Evolutionary conservation across 2,888 invertebrate genomes (phyloP).

Genomic region (Cinara cedri): DNA sequence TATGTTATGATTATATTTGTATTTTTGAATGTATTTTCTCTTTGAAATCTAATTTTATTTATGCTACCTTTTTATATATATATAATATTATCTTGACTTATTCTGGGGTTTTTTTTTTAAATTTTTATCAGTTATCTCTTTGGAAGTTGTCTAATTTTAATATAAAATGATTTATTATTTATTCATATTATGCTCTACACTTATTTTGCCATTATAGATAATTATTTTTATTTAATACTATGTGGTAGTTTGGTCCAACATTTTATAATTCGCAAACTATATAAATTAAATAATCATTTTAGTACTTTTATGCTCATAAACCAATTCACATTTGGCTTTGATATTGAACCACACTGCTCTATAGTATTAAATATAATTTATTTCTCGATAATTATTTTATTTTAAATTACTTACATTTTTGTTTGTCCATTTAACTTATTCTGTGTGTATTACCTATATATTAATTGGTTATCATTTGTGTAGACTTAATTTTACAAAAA

Average conservation of each 20-base stretch:
- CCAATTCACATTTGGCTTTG: too few relatives aligned
- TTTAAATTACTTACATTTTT: slow-evolving; percentile 32
- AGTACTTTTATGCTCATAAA: not conserved
- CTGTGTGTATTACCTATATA: not conserved
- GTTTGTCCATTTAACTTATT: slow-evolving; percentile 4
- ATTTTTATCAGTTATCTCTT: slow-evolving; percentile 27
- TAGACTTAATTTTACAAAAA: too few relatives aligned
- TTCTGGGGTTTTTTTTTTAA: slow-evolving; percentile 17
- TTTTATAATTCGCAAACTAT: too few relatives aligned
- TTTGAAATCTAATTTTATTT: not conserved
- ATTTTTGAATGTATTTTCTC: slow-evolving; percentile 40
- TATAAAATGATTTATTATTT: slow-evolving; percentile 47
- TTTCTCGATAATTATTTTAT: not conserved
- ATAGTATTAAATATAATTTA: not conserved
- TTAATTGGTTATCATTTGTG: too few relatives aligned
- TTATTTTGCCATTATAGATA: slow-evolving; percentile 1
- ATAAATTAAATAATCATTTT: too few relatives aligned
- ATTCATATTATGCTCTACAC: slow-evolving; percentile 19
- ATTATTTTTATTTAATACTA: slow-evolving; percentile 33
- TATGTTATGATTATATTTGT: slow-evolving; percentile 21
- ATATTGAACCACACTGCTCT: too few relatives aligned
- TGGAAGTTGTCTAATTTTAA: slow-evolving; percentile 34
- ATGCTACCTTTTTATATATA: too few relatives aligned
- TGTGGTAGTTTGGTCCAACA: not conserved
- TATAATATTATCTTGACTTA: slow-evolving; percentile 9